Base-by-base conservation (phyloP, 2,797 vertebrate species). In the Oreortyx pictus region DNA sequence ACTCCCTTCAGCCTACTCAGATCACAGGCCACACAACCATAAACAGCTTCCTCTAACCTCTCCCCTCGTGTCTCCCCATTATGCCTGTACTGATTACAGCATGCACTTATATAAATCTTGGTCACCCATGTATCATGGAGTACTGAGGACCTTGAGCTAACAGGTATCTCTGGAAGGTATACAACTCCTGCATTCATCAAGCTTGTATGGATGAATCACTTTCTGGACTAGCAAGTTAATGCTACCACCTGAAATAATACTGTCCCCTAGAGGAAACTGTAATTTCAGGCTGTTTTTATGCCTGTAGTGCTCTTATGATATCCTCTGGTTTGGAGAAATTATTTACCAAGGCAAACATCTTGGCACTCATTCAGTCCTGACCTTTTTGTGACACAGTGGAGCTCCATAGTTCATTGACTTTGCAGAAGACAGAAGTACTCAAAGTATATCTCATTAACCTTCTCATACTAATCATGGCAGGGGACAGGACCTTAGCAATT, bases 371-470 rank as follows among this genome's bases (percentile, higher is more conserved):
- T 64, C 71, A 91, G 46, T 56, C 84, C 47, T 93, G 86, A 91
- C 81, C 71, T 92, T 94, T 92, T 71, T 78, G 33, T 89, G 76
- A 74, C 79, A 91, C 57, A 83, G 4, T 67, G 37, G 73, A 92
- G 74, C 60, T 46, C 66, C 41, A 49, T 86, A 75, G 92, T 88
- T 95, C 82, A 66, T 56, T 86, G 83, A 74, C 62, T 88, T 50
- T 88, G 89, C 68, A 82, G 73, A 94, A 92, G 59, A 82, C 84
- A 95, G 81, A 93, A 89, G 41, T 25, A 52, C 86, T 95, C 87
- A 76, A 90, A 93, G 56, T 91, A 86, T 86, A 92, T 70, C 94
- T 96, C 96, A 93, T 97, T 97, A 97, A 96, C 94, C 94, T 96
- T 93, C 90, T 95, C 90, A 91, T 88, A 81, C 89, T 97, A 96